Evolutionary conservation across 2,113 vertebrate genomes (phyloP), one percentile per base, ranked within the genome.

Genomic region (Podarcis raffonei): DNA sequence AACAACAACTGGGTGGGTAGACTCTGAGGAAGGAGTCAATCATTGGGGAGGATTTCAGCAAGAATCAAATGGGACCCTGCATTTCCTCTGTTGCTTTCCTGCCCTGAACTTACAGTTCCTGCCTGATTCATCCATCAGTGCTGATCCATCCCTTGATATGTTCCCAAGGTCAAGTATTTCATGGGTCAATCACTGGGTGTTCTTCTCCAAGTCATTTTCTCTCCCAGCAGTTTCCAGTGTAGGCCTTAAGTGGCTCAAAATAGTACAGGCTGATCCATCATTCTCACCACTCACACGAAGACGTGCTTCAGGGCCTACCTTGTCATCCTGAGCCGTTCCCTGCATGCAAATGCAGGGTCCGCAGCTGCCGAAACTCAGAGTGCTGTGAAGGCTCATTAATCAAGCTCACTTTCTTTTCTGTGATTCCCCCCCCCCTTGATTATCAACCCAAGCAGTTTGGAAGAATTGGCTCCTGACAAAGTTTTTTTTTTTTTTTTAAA

Each of bases 81-180:
- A 74, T 65, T 74, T 87, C 72, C 57, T 87, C 71, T 5, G 3
- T 59, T 87, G 42, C 8, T 74, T 85, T 69, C 74, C 32, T 83
- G 30, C 59, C 53, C 53, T 87, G 6, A 23, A 89, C 72, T 85
- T 72, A 23, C 20, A n/a, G 8, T 75, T 87, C 15, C n/a, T 79
- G 39, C 20, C 9, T 39, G 20, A 32, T 25, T 48, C 83, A 82
- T 79, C 71, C 77, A 62, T 71, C 87, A 90, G 59, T 59, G 62
- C 76, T 66, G 0, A 87, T 5, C 20, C 57, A 32, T 74, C 30
- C 5, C 83, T 92, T 79, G 4, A 35, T 76, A 23, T 42, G 76
- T 89, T 89, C 35, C 37, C 84, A 85, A 79, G 25, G 65, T 18
- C 68, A 57, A n/a, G 39, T 71, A 76, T 71, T 89, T 81, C 72